Percentiles rank a stretch among this genome's conserved stretches.
Evolutionary conservation across 2,888 invertebrate genomes (phyloP).

Genomic region (Erynnis tages): DNA sequence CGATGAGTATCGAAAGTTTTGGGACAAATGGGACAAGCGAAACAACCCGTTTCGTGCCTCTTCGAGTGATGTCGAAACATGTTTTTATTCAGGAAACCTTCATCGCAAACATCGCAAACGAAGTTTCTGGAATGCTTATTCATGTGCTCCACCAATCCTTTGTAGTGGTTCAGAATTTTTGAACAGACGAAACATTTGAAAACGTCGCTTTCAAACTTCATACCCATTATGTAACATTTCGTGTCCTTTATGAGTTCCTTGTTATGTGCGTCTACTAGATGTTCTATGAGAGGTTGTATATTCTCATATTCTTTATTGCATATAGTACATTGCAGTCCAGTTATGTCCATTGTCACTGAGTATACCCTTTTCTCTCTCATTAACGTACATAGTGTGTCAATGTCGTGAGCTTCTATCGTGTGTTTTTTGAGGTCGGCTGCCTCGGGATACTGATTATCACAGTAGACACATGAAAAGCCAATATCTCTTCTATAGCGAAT

Average conservation of each 20-base stretch:
- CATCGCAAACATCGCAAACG: slow-evolving; percentile 43
- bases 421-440: slow-evolving; percentile 49
- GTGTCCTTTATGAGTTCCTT: slow-evolving; percentile 12
- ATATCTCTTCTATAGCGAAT: slow-evolving; percentile 45
- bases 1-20: slow-evolving; percentile 52
- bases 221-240: slow-evolving; percentile 29
- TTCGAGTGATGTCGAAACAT: slow-evolving; percentile 30
- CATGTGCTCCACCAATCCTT: slow-evolving; percentile 46
- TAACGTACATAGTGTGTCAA: slow-evolving; percentile 40
- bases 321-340: slow-evolving; percentile 35
- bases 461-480: slow-evolving; percentile 51
- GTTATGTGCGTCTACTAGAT: slow-evolving; percentile 7
- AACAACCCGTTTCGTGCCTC: slow-evolving; percentile 42
- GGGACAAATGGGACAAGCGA: slow-evolving; percentile 44
- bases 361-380: slow-evolving; percentile 45
- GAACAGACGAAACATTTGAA: slow-evolving; percentile 22
- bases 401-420: slow-evolving; percentile 40
- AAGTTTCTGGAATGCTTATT: slow-evolving; percentile 48
- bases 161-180: slow-evolving; percentile 35
- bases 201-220: slow-evolving; percentile 28
- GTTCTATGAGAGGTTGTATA: slow-evolving; percentile 29
- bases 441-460: slow-evolving; percentile 39
- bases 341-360: slow-evolving; percentile 51
- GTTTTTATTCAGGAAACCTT: slow-evolving; percentile 44
- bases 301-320: slow-evolving; percentile 19